Evolutionary conservation across 1,140 invertebrate species (phyloP).

Genomic region (Ostrea denselamellosa): DNA sequence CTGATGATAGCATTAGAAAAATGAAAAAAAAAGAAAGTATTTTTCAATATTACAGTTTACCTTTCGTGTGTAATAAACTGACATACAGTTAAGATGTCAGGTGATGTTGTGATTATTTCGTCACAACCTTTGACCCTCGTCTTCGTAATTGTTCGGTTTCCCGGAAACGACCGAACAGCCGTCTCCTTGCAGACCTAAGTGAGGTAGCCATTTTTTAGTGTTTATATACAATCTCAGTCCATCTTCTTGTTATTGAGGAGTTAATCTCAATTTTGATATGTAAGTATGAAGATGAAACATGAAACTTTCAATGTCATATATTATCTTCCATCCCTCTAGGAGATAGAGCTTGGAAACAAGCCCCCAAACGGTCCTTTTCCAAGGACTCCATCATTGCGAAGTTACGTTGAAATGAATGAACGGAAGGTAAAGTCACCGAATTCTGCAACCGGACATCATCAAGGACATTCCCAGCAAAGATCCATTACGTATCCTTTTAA

Average conservation of each 20-base stretch:
- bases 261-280: conserved; percentile 32
- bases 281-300: conserved; percentile 60
- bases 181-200: conserved; percentile 70
- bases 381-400: conserved; percentile 66
- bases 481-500: conserved; percentile 63
- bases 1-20: no score
- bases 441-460: conserved; percentile 66
- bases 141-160: conserved; percentile 17
- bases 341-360: conserved; percentile 75
- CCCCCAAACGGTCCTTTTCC: conserved; percentile 67
- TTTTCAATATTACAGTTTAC: no score
- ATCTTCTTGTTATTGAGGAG: conserved; percentile 46
- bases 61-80: no score
- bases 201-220: conserved; percentile 71
- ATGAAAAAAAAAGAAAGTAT: no score
- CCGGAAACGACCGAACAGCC: conserved; percentile 65
- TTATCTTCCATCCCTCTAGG: conserved; percentile 66
- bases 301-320: conserved; percentile 46
- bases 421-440: conserved; percentile 67
- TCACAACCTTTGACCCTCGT: conserved; percentile 31
- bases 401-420: conserved; percentile 74
- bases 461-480: conserved; percentile 63
- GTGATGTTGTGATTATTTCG: not conserved
- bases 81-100: not conserved
- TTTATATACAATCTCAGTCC: conserved; percentile 53